Evolutionary conservation across 53 echinoderm and acorn worm species (phyloP).

Genomic region (Astropecten irregularis): DNA sequence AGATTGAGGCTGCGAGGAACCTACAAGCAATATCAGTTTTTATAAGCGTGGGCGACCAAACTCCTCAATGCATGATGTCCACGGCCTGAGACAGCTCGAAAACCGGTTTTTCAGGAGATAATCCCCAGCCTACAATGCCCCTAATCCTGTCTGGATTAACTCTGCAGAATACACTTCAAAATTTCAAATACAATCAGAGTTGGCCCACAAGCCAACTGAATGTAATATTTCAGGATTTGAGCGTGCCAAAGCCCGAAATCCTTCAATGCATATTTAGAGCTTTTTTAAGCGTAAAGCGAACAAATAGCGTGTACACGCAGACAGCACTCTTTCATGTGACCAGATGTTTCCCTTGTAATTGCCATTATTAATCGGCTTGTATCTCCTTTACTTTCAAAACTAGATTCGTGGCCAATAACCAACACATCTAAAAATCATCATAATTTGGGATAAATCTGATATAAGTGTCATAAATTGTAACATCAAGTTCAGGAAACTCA

Average conservation of each 20-base stretch:
- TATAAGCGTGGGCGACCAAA: not conserved
- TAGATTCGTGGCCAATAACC: no score
- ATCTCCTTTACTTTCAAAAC: no score
- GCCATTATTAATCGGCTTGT: no score
- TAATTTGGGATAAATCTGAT: no score
- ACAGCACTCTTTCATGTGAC: no score
- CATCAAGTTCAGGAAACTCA: no score
- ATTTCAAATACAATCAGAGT: not conserved
- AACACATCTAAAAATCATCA: no score
- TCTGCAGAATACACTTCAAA: not conserved
- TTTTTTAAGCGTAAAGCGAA: not conserved
- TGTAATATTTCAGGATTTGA: not conserved
- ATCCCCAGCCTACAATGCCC: not conserved
- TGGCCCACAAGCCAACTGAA: not conserved
- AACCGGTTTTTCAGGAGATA: not conserved
- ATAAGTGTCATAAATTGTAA: no score
- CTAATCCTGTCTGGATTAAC: not conserved
- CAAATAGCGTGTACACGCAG: no score
- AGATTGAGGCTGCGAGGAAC: conserved; percentile 2
- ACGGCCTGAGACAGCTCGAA: not conserved
- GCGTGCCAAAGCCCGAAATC: not conserved
- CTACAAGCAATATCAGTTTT: not conserved
- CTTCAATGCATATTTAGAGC: not conserved
- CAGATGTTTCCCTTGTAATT: no score
- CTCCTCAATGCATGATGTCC: not conserved